Base-by-base conservation (phyloP, 2,888 invertebrate genomes). In the Geophilus truncorum region DNA sequence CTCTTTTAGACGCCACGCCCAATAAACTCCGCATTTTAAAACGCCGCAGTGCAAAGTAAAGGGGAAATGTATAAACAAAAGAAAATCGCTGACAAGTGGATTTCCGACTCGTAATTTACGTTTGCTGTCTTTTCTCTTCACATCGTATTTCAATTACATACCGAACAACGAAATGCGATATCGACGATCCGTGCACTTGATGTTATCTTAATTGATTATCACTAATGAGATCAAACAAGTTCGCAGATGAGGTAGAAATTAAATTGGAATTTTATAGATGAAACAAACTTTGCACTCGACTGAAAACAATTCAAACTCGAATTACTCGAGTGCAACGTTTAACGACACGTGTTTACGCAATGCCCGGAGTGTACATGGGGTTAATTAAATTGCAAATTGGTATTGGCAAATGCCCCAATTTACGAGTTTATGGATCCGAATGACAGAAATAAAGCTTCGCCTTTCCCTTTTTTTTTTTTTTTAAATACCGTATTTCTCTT, bases 1-100 rank as follows among this genome's bases (percentile, higher is more conserved):
- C 25, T 70, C 70, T 70, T 18, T 70, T 70, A 70, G 70, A 10
- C 12, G 70, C 70, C 70, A 70, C 70, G 70, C 70, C 70, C 70
- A 70, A 70, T 70, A 70, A 70, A 70, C 70, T 70, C 70, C 0
- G 28, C 25, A 25, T 70, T 70, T 70, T 70, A 70, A 70, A 70
- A 70, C 70, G 28, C 70, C 28, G 70, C 70, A 70, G 62, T 25
- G 28, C 12, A 62, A 62, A 15, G 28, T 70, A 12, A 28, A 70
- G 28, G 70, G 10, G 4, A 23, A 28, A 70, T 12, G 9, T 51
- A 15, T 70, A 70, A 23, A 70, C 12, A 6, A 28, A 25, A 70
- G 28, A 23, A 70, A 51, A 70, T 25, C 3, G 70, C 28, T 25
- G 70, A 25, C 28, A 25, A 70, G 21, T 57, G 7, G n/a, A 23